Evolutionary conservation across 2,888 invertebrate genomes (phyloP).

Genomic region (Ypsolopha scabrella): DNA sequence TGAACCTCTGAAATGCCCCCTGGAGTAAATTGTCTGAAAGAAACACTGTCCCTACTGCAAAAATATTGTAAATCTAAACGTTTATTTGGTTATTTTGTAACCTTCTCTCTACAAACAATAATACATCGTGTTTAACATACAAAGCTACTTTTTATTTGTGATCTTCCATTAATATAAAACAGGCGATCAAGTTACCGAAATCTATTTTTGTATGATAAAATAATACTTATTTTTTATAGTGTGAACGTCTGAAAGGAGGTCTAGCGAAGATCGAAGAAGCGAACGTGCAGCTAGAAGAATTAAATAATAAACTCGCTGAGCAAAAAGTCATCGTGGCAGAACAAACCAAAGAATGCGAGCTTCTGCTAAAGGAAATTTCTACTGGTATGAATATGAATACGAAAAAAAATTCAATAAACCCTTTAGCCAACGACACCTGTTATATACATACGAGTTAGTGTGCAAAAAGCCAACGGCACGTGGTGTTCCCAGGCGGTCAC

Average conservation of each 20-base stretch:
- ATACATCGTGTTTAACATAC: too few relatives aligned
- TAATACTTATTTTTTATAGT: conserved; percentile 42
- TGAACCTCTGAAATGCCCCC: too few relatives aligned
- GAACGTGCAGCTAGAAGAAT: conserved; percentile 80
- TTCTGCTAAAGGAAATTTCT: conserved; percentile 81
- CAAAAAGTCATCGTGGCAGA: conserved; percentile 87
- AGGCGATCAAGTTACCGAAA: background rate
- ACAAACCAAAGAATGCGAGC: conserved; percentile 85
- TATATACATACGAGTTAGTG: too few relatives aligned
- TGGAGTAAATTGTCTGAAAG: too few relatives aligned
- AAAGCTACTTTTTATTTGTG: too few relatives aligned
- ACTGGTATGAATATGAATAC: too few relatives aligned
- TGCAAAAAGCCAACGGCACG: conserved; percentile 8
- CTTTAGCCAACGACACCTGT: too few relatives aligned
- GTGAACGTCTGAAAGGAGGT: conserved; percentile 78
- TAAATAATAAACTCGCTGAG: conserved; percentile 83
- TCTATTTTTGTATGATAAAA: background rate
- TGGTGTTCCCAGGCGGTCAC: conserved; percentile 21
- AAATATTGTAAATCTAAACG: too few relatives aligned
- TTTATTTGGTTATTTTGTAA: too few relatives aligned
- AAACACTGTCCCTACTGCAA: too few relatives aligned
- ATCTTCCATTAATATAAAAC: background rate
- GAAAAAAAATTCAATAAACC: too few relatives aligned
- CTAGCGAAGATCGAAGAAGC: conserved; percentile 90
- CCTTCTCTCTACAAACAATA: too few relatives aligned